Conservation (phyloP, 2,888 invertebrate genomes). For the Caenorhabditis parvicauda region DNA sequence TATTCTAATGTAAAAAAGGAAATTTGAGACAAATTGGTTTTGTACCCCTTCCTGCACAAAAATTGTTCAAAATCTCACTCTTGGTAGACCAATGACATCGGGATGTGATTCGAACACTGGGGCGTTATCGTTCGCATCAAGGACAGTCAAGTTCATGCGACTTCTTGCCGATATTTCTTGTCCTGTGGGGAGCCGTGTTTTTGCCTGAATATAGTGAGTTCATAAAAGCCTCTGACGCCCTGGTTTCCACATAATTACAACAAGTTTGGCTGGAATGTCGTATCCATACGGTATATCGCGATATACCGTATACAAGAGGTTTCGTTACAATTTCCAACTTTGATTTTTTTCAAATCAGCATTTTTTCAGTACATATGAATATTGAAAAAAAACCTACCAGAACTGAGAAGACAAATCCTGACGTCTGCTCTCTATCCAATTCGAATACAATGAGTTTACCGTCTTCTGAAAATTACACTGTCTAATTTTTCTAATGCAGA, state of each 20-base stretch:
- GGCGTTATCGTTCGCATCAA: slow-evolving; percentile 58
- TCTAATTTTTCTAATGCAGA: background rate
- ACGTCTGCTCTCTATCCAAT: slow-evolving; percentile 48
- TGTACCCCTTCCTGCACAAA: background rate
- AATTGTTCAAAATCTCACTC: slow-evolving; percentile 4
- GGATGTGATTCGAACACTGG: slow-evolving; percentile 42
- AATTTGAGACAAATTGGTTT: background rate
- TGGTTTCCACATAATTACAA: no score
- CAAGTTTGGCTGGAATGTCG: no score
- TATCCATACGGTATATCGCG: no score
- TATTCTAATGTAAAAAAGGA: background rate
- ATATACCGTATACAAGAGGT: no score
- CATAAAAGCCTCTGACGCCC: no score
- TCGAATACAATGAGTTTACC: slow-evolving; percentile 51
- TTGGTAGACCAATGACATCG: slow-evolving; percentile 23
- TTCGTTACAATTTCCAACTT: no score
- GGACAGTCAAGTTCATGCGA: slow-evolving; percentile 45
- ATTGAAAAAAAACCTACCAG: slow-evolving; percentile 12
- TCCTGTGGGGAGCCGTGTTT: no score
- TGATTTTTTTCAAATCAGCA: background rate
- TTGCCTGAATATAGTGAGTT: background rate
- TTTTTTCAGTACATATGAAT: background rate
- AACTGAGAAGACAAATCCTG: slow-evolving; percentile 39
- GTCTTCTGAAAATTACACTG: slow-evolving; percentile 12
- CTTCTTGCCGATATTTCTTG: slow-evolving; percentile 16